These are phyloP conservation scores for Pachycephala philippinensis DNA, from an alignment of 2,113 vertebrate genomes.

Conservation along the genomic window DNA sequence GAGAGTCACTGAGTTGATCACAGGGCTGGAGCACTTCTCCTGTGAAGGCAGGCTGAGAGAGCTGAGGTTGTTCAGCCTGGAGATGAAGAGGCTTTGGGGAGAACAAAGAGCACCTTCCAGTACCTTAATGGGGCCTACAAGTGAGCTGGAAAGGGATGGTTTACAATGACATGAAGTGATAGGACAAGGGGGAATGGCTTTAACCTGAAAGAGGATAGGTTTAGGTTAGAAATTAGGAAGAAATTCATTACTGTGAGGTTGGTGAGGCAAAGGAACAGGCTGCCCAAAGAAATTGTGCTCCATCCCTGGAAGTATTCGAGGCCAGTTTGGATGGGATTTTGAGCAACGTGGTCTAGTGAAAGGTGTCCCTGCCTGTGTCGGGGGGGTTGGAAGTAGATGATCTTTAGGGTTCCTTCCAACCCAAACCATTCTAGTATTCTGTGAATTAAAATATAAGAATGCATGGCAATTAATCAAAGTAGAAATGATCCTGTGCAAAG, in stretches of 20 bases:
- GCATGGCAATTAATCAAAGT: neutral
- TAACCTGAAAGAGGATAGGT: neutral
- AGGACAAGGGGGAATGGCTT: neutral
- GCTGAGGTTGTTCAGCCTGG: neutral
- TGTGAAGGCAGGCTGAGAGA: neutral
- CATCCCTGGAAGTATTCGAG: neutral
- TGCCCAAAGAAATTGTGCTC: neutral
- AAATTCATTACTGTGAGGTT: neutral
- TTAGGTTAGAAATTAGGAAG: neutral
- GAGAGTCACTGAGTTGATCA: neutral
- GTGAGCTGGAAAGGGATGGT: accelerated
- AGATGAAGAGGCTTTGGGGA: neutral
- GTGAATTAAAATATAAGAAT: neutral
- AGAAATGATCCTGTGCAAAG: neutral
- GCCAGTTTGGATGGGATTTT: neutral
- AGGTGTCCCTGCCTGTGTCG: neutral
- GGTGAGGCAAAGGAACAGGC: neutral
- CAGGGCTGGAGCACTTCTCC: neutral
- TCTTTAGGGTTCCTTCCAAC: neutral
- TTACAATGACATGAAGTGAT: neutral
- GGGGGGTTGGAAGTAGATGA: accelerated
- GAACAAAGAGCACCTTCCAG: neutral
- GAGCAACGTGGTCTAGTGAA: neutral
- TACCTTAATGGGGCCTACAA: no score
- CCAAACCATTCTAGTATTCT: neutral